Evolutionary conservation across 2,797 vertebrate genomes (phyloP), one percentile per base, ranked within the genome.

Genomic region (Alcedo atthis): DNA sequence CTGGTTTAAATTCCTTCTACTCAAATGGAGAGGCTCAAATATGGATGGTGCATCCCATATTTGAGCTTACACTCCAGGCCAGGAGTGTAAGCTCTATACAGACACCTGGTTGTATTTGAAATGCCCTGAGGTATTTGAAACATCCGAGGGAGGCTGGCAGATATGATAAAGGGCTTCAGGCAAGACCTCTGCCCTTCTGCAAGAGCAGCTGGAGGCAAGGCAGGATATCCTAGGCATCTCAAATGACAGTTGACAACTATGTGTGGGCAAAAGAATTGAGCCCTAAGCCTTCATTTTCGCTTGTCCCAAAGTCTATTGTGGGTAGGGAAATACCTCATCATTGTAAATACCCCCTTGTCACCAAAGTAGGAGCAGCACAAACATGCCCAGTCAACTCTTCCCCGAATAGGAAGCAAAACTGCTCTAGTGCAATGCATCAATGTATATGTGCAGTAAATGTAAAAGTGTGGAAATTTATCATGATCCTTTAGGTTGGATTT

Each of bases 141-240:
- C 93, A 81, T 93, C 55, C 0, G 1, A 83, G 74, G 51, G 70
- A 91, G 67, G 67, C 15, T 91, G 74, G 83, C 53, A 88, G 83
- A 86, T 73, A 88, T 79, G 81, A 93, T 59, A 86, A 90, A 94
- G 59, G 55, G 46, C 77, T 81, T 81, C 32, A 88, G 74, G 70
- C 58, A 81, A 92, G 91, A 93, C 83, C 90, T 92, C 90, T 93
- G 93, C 87, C 87, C 87, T 81, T 76, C 83, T 90, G 51, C 62
- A 83, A 73, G 58, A 94, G 82, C 91, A 93, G 87, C 81, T 95
- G 95, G 82, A 92, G 66, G 87, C 95, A 83, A 93, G 91, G 92
- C 91, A 93, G 85, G 90, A 79, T 91, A 88, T 87, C 79, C 83
- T 11, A 66, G 46, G 74, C 59, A 69, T 90, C 91, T 93, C 85